Evolutionary conservation across 2,113 vertebrate genomes (phyloP).

Genomic region (Opisthocomus hoazin): DNA sequence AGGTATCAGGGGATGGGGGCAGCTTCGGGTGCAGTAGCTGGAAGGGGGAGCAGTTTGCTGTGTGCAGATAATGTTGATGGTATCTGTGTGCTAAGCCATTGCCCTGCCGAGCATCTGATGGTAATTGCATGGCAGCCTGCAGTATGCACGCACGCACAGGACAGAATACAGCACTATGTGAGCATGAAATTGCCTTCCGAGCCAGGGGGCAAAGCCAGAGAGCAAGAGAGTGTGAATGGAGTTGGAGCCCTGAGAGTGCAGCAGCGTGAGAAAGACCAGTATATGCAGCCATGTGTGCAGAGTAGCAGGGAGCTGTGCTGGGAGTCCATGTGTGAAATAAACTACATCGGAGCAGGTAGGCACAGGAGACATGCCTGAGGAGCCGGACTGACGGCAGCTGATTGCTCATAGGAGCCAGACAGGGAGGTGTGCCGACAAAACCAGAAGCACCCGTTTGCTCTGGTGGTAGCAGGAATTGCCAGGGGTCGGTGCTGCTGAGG

Average conservation of each 20-base stretch:
- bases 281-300: fast-evolving
- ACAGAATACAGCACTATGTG: background rate
- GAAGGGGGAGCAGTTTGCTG: background rate
- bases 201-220: background rate
- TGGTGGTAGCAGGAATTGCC: background rate
- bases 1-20: background rate
- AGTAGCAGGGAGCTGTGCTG: background rate
- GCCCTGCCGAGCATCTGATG: background rate
- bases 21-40: background rate
- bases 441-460: background rate
- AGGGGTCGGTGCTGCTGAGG: background rate
- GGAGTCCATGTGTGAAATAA: background rate
- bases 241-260: no score
- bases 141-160: fast-evolving
- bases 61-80: background rate
- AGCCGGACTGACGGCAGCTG: background rate
- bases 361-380: background rate
- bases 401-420: background rate
- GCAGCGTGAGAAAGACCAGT: background rate
- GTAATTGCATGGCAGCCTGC: background rate
- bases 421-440: background rate
- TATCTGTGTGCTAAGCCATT: background rate
- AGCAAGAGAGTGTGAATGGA: background rate
- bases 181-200: background rate
- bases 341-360: background rate